These are phyloP conservation scores for Enteromius mattozi DNA, from an alignment of 2,797 vertebrate genomes.

Conservation along the genomic window DNA sequence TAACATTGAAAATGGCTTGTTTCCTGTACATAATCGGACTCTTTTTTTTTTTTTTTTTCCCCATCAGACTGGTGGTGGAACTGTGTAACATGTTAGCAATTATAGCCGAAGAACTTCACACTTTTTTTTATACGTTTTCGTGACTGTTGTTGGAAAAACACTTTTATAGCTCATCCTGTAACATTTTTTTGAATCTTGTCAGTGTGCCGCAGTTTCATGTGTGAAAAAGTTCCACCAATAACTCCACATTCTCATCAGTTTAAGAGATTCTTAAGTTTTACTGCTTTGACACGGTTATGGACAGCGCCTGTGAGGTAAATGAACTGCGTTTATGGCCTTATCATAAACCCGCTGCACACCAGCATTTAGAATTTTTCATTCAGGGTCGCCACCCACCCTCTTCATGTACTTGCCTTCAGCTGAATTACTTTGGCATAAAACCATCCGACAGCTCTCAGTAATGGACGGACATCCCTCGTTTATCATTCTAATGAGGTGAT, in stretches of 20 bases:
- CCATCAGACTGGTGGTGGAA: background rate
- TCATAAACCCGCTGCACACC: slow-evolving; percentile 46
- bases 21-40: background rate
- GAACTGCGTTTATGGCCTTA: slow-evolving; percentile 53
- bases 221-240: slow-evolving; percentile 4
- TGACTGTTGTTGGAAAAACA: slow-evolving; percentile 47
- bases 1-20: background rate
- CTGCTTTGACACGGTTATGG: slow-evolving; percentile 40
- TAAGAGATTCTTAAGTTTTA: slow-evolving; percentile 54
- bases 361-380: slow-evolving; percentile 21
- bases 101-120: slow-evolving; percentile 23
- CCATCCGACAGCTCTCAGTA: background rate
- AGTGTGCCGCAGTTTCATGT: background rate
- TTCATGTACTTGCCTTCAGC: slow-evolving; percentile 13
- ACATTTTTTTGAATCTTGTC: slow-evolving; percentile 20
- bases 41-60: background rate
- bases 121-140: slow-evolving; percentile 9
- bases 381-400: slow-evolving; percentile 16
- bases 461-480: background rate
- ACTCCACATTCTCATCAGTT: slow-evolving; percentile 46
- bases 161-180: slow-evolving; percentile 37
- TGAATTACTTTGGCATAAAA: slow-evolving; percentile 26
- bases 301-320: slow-evolving; percentile 39
- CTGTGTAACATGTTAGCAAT: slow-evolving; percentile 6
- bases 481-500: slow-evolving; percentile 35